Evolutionary conservation across 2,797 vertebrate genomes (phyloP).

Genomic region (Leptodactylus fallax): DNA sequence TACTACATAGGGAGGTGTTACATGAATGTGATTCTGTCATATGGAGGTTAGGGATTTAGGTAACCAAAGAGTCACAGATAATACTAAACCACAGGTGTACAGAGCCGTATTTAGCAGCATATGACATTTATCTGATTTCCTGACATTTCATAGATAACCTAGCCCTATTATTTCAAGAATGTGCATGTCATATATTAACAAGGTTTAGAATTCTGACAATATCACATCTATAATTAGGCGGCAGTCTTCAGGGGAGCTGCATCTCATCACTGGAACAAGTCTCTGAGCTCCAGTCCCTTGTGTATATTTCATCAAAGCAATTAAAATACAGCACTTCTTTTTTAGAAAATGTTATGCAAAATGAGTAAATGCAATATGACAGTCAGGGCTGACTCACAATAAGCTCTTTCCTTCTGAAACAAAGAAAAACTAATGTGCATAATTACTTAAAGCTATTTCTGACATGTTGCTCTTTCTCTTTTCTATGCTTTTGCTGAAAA

Average conservation of each 20-base stretch:
- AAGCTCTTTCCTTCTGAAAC: conserved; percentile 31
- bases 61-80: background rate
- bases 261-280: conserved; percentile 63
- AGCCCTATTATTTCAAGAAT: conserved; percentile 24
- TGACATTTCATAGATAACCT: conserved; percentile 1
- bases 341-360: conserved; percentile 59
- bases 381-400: conserved; percentile 64
- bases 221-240: conserved; percentile 51
- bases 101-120: background rate
- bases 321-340: conserved; percentile 58
- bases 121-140: conserved; percentile 5
- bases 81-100: background rate
- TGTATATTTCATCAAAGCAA: conserved; percentile 66
- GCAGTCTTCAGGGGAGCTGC: conserved; percentile 62
- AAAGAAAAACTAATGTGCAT: conserved; percentile 18
- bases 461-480: background rate
- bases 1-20: background rate
- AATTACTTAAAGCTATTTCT: background rate
- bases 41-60: background rate
- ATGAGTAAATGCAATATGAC: conserved; percentile 51
- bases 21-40: background rate
- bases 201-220: conserved; percentile 40
- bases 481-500: too few species aligned
- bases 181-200: conserved; percentile 32
- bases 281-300: conserved; percentile 61